Conservation (phyloP, 2,113 vertebrate species). For the Odontophorus gujanensis region DNA sequence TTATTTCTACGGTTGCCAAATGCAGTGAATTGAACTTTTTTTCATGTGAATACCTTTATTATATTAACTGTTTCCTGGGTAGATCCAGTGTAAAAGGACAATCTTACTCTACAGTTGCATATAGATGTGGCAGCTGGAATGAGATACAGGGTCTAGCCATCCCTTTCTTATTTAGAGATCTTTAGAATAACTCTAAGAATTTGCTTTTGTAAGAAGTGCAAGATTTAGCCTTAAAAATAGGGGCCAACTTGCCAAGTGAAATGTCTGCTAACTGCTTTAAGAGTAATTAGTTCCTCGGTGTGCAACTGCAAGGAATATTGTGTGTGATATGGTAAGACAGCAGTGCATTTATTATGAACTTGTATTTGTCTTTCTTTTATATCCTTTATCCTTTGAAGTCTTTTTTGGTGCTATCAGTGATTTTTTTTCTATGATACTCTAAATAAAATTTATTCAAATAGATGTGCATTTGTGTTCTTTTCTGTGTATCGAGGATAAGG, state of each 20-base stretch:
- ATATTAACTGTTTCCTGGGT: background rate
- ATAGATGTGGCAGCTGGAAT: background rate
- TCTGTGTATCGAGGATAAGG: background rate
- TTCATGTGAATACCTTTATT: background rate
- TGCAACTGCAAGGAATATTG: background rate
- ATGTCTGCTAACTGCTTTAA: background rate
- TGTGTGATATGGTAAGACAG: background rate
- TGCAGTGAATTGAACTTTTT: background rate
- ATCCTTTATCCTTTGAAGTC: background rate
- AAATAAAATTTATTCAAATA: conserved; percentile 43
- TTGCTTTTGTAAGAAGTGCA: background rate
- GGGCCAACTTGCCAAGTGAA: background rate
- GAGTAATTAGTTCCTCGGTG: background rate
- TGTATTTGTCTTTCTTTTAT: background rate
- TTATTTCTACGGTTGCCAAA: background rate
- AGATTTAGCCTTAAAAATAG: background rate
- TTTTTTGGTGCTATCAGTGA: background rate
- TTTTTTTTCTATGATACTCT: background rate
- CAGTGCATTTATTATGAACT: background rate
- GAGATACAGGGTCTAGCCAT: background rate
- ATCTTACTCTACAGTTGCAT: background rate
- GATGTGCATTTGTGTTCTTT: background rate
- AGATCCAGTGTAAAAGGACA: background rate
- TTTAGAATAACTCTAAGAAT: background rate
- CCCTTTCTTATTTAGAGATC: background rate